Percentiles rank a stretch among this genome's conserved stretches.
phyloP scores from a whole-genome alignment of 2,797 vertebrate genomes.

The Phrynocephalus forsythii region DNA sequence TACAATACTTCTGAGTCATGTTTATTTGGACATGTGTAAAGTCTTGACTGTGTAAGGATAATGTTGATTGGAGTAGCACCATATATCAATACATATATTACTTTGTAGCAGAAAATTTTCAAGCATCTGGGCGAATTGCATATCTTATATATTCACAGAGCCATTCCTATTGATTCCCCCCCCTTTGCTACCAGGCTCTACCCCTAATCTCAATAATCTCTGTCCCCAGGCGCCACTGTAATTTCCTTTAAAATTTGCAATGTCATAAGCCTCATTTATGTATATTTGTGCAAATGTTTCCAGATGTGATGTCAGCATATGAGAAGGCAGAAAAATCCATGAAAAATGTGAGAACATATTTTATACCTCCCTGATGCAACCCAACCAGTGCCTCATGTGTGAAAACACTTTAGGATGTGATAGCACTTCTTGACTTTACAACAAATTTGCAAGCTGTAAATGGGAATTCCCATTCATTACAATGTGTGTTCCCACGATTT shows the following conservation, averaged over 20 bases:
- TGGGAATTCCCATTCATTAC: neutral
- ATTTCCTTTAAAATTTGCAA: neutral
- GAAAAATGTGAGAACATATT: neutral
- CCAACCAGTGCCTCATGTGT: neutral
- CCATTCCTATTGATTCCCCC: neutral
- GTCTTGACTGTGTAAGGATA: neutral
- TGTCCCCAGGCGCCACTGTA: neutral
- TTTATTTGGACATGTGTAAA: neutral
- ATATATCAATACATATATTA: neutral
- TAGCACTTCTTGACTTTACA: neutral
- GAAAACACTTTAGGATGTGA: neutral
- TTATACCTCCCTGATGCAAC: neutral
- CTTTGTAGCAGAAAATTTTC: neutral
- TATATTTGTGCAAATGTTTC: neutral
- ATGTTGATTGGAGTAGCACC: neutral
- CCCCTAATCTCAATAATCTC: neutral
- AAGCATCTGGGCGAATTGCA: neutral
- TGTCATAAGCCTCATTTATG: neutral
- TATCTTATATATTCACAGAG: neutral
- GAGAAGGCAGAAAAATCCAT: neutral
- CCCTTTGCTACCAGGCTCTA: neutral
- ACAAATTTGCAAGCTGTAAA: neutral
- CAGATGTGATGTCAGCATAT: neutral
- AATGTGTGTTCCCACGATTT: conserved; percentile 11
- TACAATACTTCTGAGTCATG: neutral